Evolutionary conservation across 2,888 invertebrate species (phyloP).

Genomic region (Uloborus plumipes): DNA sequence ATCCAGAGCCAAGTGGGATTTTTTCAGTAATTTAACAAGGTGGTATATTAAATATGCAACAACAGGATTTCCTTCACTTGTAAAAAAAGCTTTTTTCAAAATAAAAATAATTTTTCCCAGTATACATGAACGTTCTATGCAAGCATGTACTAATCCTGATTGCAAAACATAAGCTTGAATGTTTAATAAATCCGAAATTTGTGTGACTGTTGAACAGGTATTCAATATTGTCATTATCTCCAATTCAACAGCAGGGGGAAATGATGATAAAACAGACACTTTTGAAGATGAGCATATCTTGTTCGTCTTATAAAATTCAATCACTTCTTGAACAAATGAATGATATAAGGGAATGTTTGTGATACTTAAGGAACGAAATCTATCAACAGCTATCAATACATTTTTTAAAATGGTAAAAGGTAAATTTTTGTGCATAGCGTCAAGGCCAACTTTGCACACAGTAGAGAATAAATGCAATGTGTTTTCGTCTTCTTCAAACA

Average conservation of each 20-base stretch:
- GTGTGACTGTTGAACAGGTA: not conserved
- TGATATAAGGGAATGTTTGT: not conserved
- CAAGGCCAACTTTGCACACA: slow-evolving; percentile 29
- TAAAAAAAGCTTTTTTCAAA: slow-evolving; percentile 22
- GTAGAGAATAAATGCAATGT: slow-evolving; percentile 5
- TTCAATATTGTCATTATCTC: slow-evolving; percentile 31
- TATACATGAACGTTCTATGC: slow-evolving; percentile 16
- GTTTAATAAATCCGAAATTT: not conserved
- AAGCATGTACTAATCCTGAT: slow-evolving; percentile 26
- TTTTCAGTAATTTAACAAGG: slow-evolving; percentile 14
- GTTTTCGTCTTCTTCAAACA: slow-evolving; percentile 18
- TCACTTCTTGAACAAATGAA: slow-evolving; percentile 17
- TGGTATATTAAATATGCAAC: slow-evolving; percentile 31
- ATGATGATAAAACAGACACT: slow-evolving; percentile 20
- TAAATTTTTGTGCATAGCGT: slow-evolving; percentile 21
- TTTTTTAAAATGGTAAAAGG: slow-evolving; percentile 15
- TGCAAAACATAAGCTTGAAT: slow-evolving; percentile 5
- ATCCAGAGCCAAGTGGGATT: not conserved
- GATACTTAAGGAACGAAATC: not conserved
- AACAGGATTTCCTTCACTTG: slow-evolving; percentile 37
- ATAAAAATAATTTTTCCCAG: slow-evolving; percentile 12
- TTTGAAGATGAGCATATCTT: slow-evolving; percentile 26
- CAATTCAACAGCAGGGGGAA: slow-evolving; percentile 37
- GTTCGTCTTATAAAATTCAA: slow-evolving; percentile 17
- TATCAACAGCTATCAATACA: slow-evolving; percentile 18